phyloP scores from a whole-genome alignment of 2,888 invertebrate genomes.

The Drosophila borealis region DNA sequence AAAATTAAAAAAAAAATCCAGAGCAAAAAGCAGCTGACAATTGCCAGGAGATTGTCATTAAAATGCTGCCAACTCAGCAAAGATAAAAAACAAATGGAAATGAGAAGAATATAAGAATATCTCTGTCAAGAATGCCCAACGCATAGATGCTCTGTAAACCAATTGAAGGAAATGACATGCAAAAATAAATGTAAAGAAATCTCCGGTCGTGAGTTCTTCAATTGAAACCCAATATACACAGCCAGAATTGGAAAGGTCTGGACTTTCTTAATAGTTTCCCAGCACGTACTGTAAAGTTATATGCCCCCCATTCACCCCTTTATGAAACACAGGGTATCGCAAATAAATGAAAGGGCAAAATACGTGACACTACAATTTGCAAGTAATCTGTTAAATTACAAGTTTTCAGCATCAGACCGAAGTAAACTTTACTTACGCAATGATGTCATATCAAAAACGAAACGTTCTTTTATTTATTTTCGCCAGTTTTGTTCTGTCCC shows the following conservation, averaged over 20 bases:
- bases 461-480: slow-evolving; percentile 9
- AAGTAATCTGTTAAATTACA: slow-evolving; percentile 52
- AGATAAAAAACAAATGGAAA: slow-evolving; percentile 3
- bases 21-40: slow-evolving; percentile 38
- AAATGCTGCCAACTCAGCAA: slow-evolving; percentile 43
- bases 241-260: no score
- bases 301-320: neutral
- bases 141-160: slow-evolving; percentile 1
- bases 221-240: no score
- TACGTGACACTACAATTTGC: slow-evolving; percentile 46
- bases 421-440: slow-evolving; percentile 19
- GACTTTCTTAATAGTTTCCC: no score
- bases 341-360: slow-evolving; percentile 33
- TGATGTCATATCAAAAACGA: slow-evolving; percentile 20
- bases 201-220: no score
- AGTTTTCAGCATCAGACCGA: slow-evolving; percentile 43
- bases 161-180: no score
- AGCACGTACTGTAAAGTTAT: no score
- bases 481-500: neutral
- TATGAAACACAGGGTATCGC: neutral
- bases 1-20: slow-evolving; percentile 6
- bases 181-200: no score
- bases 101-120: neutral
- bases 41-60: slow-evolving; percentile 57
- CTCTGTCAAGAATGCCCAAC: neutral